Percentiles rank a stretch among this genome's conserved stretches.
These are phyloP conservation scores for Varanus komodoensis DNA, from an alignment of 2,113 vertebrate genomes.

Conservation along the genomic window DNA sequence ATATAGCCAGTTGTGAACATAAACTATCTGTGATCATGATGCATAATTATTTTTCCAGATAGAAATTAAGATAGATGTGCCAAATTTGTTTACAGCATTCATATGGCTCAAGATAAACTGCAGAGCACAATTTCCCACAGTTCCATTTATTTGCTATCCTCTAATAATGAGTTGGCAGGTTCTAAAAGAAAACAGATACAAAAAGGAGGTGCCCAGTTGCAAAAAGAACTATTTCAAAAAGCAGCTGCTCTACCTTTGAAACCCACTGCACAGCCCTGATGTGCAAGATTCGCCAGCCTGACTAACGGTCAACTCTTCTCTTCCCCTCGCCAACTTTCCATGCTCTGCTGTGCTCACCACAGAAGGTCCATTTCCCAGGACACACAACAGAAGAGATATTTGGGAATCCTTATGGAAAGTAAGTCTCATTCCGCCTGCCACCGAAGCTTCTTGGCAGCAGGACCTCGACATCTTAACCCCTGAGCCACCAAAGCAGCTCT, in stretches of 20 bases:
- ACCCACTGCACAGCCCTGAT: no score
- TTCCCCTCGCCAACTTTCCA: background rate
- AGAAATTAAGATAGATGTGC: background rate
- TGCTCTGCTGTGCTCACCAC: background rate
- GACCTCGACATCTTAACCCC: background rate
- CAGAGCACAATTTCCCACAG: background rate
- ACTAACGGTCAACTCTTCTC: background rate
- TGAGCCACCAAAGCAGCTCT: background rate
- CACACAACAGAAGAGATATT: no score
- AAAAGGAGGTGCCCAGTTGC: background rate
- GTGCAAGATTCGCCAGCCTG: background rate
- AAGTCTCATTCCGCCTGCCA: background rate
- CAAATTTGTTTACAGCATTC: background rate
- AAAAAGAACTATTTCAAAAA: background rate
- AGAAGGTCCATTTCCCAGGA: background rate
- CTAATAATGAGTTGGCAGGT: background rate
- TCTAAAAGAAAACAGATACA: background rate
- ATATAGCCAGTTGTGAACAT: background rate
- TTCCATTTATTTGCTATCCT: background rate
- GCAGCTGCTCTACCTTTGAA: background rate
- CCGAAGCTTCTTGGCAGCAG: background rate
- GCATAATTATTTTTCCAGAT: background rate
- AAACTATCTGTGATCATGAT: background rate
- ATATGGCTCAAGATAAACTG: background rate
- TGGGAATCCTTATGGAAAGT: background rate